These are phyloP conservation scores for Oxyruncus cristatus DNA, from an alignment of 2,113 vertebrate genomes.

Conservation along the genomic window DNA sequence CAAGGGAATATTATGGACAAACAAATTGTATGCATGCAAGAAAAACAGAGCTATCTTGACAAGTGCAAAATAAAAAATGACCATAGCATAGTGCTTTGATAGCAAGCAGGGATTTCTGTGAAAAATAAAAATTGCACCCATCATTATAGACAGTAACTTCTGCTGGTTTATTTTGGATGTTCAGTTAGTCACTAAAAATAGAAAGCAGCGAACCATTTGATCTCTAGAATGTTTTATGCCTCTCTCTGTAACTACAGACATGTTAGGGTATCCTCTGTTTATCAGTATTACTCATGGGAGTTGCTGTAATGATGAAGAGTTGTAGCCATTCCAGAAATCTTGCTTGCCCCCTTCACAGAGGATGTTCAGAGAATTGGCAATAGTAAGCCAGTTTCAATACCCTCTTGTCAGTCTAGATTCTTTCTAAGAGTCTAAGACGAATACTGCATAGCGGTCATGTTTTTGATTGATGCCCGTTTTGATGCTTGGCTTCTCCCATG, in stretches of 20 bases:
- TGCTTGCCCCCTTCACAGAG: not conserved
- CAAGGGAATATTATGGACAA: not conserved
- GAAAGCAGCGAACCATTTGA: not conserved
- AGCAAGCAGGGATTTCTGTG: not conserved
- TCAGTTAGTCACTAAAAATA: not conserved
- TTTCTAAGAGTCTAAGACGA: not conserved
- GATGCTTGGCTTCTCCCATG: not conserved
- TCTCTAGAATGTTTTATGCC: not conserved
- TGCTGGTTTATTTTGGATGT: not conserved
- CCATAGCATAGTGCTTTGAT: not conserved
- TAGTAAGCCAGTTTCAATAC: not conserved
- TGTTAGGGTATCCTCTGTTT: not conserved
- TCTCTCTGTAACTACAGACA: not conserved
- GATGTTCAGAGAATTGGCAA: not conserved
- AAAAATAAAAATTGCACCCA: not conserved
- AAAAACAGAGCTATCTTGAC: not conserved
- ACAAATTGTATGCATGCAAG: not conserved
- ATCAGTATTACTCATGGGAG: not conserved
- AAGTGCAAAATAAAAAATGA: not conserved
- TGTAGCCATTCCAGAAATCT: not conserved
- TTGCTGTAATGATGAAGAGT: not conserved
- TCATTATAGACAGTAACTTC: not conserved
- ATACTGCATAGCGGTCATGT: not conserved
- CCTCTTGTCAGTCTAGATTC: not conserved
- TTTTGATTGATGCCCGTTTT: not conserved